A percentile compares a stretch with the other conserved stretches of the same genome.
These are phyloP conservation scores for Oeneis ivallda DNA, from an alignment of 2,888 invertebrate genomes.

Conservation along the genomic window DNA sequence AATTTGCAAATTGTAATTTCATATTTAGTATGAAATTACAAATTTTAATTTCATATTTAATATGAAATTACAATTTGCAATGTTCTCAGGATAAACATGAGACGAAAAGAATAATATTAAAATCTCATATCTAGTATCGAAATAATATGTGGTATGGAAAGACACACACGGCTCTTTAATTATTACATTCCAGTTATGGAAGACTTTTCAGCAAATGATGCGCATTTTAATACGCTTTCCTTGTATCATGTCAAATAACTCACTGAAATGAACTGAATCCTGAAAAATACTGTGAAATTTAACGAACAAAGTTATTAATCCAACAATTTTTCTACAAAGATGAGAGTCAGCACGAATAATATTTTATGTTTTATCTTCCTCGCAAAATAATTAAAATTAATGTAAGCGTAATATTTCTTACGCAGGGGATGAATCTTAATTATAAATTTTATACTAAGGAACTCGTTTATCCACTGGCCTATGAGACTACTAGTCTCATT, in stretches of 20 bases:
- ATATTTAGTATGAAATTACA: too few relatives aligned
- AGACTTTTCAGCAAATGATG: background rate
- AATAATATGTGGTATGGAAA: background rate
- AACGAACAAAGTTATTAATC: too few relatives aligned
- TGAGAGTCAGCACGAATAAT: background rate
- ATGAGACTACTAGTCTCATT: background rate
- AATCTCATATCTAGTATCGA: background rate
- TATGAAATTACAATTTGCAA: too few relatives aligned
- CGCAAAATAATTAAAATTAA: background rate
- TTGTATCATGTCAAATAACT: slow-evolving; percentile 2
- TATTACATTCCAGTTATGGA: background rate
- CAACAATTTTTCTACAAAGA: background rate
- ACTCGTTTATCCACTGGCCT: background rate
- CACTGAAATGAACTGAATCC: slow-evolving; percentile 3
- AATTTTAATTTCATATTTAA: too few relatives aligned
- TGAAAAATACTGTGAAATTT: background rate
- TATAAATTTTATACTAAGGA: background rate
- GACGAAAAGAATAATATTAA: too few relatives aligned
- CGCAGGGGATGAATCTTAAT: background rate
- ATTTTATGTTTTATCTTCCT: background rate
- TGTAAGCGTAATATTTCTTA: background rate
- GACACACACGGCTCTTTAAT: background rate
- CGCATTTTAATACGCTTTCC: slow-evolving; percentile 1
- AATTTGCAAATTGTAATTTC: too few relatives aligned
- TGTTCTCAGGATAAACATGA: too few relatives aligned